These are phyloP conservation scores for Sylvietta virens DNA, from an alignment of 2,113 vertebrate genomes.

Conservation along the genomic window DNA sequence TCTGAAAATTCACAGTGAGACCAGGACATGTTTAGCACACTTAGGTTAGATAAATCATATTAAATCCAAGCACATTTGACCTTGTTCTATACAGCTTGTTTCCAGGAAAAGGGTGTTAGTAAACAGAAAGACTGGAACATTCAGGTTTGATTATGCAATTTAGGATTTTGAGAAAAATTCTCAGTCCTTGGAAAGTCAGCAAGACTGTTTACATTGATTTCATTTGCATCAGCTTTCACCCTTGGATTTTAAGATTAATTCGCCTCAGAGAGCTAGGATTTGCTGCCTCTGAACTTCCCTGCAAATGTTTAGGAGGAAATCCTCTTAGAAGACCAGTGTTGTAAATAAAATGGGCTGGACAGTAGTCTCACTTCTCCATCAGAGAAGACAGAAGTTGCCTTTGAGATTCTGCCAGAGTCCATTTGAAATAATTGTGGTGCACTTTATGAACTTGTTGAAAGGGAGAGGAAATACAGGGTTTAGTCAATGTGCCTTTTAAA, in stretches of 20 bases:
- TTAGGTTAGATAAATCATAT: neutral
- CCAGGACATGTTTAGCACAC: neutral
- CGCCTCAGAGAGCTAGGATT: neutral
- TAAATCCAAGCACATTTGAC: neutral
- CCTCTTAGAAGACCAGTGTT: neutral
- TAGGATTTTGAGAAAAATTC: neutral
- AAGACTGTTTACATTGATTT: neutral
- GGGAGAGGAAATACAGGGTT: neutral
- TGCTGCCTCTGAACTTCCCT: neutral
- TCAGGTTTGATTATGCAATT: neutral
- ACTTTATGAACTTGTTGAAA: neutral
- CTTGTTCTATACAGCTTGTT: neutral
- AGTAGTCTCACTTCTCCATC: neutral
- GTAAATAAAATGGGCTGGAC: neutral
- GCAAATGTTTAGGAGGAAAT: neutral
- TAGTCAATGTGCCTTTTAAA: neutral
- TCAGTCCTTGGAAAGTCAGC: neutral
- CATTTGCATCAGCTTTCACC: neutral
- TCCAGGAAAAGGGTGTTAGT: neutral
- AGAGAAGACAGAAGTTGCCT: neutral
- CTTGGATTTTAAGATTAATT: constrained; percentile 7
- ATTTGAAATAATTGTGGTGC: neutral
- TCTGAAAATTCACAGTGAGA: neutral
- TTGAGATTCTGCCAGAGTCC: neutral
- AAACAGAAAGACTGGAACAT: neutral